These are phyloP conservation scores for Phyllotreta cruciferae DNA, from an alignment of 2,888 invertebrate species.

Conservation along the genomic window DNA sequence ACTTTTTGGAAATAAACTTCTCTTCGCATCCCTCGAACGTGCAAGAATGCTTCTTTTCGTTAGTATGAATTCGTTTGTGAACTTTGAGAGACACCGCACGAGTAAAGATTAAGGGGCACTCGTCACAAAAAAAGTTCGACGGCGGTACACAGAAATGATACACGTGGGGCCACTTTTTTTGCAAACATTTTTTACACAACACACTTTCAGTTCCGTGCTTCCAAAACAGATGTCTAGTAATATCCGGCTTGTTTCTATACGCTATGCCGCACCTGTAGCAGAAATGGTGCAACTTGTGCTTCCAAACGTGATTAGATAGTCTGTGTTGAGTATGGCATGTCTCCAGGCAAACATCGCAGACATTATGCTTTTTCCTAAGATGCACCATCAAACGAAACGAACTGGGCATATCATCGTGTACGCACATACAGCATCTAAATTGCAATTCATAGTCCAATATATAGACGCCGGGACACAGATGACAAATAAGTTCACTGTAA, in stretches of 20 bases:
- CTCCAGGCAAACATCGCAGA: constrained; percentile 88
- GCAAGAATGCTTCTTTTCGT: constrained; percentile 76
- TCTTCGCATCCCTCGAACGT: constrained; percentile 74
- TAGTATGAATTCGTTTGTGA: constrained; percentile 78
- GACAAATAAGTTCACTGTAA: constrained; percentile 86
- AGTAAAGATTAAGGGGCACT: constrained; percentile 78
- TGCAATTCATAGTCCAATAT: constrained; percentile 69
- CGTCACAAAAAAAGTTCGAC: constrained; percentile 78
- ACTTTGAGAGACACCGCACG: constrained; percentile 82
- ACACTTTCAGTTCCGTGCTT: constrained; percentile 92
- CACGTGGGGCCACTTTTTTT: constrained; percentile 91
- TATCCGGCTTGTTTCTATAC: constrained; percentile 86
- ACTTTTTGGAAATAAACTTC: constrained; percentile 81
- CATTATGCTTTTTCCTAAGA: constrained; percentile 81
- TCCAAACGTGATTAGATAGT: constrained; percentile 88
- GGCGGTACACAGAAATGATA: constrained; percentile 91
- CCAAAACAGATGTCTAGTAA: constrained; percentile 90
- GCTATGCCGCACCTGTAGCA: constrained; percentile 89
- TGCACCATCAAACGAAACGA: constrained; percentile 90
- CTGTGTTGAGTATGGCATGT: constrained; percentile 80
- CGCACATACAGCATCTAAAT: constrained; percentile 85
- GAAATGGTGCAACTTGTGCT: constrained; percentile 85
- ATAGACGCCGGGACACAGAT: constrained; percentile 83
- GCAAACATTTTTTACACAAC: constrained; percentile 81
- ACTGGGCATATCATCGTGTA: constrained; percentile 78